Conservation (phyloP, 2,888 invertebrate genomes). For the Ectropis crepuscularia region DNA sequence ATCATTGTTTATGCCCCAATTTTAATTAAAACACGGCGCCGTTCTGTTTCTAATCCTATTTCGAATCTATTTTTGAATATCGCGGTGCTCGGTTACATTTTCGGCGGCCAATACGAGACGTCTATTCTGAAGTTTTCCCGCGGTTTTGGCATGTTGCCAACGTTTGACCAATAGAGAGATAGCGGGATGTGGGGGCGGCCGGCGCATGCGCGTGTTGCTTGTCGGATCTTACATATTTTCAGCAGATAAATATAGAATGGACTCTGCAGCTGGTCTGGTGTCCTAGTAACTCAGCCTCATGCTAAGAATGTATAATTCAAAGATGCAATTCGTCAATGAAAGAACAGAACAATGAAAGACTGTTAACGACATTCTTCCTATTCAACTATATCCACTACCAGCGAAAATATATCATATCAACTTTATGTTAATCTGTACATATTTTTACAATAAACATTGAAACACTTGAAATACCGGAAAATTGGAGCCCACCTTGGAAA, state of each 20-base stretch:
- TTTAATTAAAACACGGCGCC: conserved; percentile 6
- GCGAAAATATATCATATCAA: background rate
- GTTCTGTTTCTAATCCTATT: conserved; percentile 58
- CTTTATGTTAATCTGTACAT: conserved; percentile 15
- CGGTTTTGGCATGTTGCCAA: conserved; percentile 79
- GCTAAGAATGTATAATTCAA: background rate
- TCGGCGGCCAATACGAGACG: conserved; percentile 68
- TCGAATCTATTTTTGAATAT: conserved; percentile 82
- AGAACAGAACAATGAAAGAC: no score
- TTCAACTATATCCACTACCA: background rate
- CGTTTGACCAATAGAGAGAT: conserved; percentile 67
- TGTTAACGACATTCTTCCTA: background rate
- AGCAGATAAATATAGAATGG: conserved; percentile 57
- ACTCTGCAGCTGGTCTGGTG: conserved; percentile 47
- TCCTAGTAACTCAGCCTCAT: conserved; percentile 29
- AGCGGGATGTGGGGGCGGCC: conserved; percentile 66
- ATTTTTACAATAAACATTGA: conserved; percentile 42
- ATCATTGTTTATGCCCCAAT: conserved; percentile 14
- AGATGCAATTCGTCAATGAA: no score
- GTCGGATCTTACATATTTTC: conserved; percentile 57
- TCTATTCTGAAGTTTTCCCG: conserved; percentile 69
- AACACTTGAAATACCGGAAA: conserved; percentile 52
- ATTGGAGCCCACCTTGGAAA: conserved; percentile 53
- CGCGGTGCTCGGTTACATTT: conserved; percentile 82
- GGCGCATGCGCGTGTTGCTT: conserved; percentile 52